Conservation (phyloP, 2,797 vertebrate genomes). For the Catostomus latipinnis region DNA sequence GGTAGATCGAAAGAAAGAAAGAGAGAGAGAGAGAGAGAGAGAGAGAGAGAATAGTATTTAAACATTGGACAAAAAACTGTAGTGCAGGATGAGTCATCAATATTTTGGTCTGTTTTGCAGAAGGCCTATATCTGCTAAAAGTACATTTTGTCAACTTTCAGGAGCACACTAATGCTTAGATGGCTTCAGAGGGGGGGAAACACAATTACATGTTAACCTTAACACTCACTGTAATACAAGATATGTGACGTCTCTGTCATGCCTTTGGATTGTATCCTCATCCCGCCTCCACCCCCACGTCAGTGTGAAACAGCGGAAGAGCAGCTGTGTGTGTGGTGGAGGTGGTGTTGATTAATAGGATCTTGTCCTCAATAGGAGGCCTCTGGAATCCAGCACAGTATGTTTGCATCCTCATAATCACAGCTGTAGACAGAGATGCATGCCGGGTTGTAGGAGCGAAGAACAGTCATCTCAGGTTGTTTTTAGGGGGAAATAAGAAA, state of each 20-base stretch:
- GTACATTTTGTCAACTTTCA: too few species aligned
- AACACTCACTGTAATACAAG: neutral
- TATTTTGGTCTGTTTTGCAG: too few species aligned
- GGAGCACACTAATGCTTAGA: too few species aligned
- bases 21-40: too few species aligned
- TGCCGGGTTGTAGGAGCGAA: conserved; percentile 53
- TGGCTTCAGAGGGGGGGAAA: too few species aligned
- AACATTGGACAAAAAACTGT: too few species aligned
- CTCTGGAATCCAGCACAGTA: conserved; percentile 57
- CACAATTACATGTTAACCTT: neutral
- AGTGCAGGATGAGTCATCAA: too few species aligned
- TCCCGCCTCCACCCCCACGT: neutral
- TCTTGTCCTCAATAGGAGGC: conserved; percentile 41
- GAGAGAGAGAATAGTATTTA: too few species aligned
- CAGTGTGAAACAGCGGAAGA: conserved; percentile 18
- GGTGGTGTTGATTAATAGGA: conserved; percentile 76
- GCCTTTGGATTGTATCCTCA: neutral
- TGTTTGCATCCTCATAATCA: conserved; percentile 53
- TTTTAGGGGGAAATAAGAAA: neutral
- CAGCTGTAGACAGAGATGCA: conserved; percentile 41
- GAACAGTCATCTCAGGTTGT: neutral
- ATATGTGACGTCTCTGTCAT: conserved; percentile 32
- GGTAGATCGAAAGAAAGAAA: too few species aligned
- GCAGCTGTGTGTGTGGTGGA: conserved; percentile 22
- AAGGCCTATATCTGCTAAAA: too few species aligned